Evolutionary conservation across 2,888 invertebrate species (phyloP).

Genomic region (Brachyptera putata): DNA sequence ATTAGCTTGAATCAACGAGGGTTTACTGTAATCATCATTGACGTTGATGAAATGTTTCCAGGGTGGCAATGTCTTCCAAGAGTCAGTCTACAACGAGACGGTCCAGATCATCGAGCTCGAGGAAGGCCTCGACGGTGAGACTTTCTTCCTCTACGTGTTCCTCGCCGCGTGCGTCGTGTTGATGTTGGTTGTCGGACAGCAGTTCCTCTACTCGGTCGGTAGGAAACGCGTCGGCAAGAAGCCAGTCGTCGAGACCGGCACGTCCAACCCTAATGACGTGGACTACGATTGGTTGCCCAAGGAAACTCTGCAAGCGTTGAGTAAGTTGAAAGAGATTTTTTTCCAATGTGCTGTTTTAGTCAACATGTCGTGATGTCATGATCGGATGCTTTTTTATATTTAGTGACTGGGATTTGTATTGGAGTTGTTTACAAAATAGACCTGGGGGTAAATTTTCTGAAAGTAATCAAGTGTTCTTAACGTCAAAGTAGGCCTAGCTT

Average conservation of each 20-base stretch:
- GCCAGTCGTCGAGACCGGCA: slow-evolving; percentile 80
- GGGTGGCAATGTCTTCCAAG: slow-evolving; percentile 65
- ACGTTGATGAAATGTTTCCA: slow-evolving; percentile 39
- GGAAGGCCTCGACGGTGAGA: slow-evolving; percentile 96
- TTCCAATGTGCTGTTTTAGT: too few relatives aligned
- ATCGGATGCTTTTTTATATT: too few relatives aligned
- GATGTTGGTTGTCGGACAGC: slow-evolving; percentile 82
- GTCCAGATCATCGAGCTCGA: slow-evolving; percentile 93
- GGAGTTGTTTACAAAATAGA: too few relatives aligned
- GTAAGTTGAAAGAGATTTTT: too few relatives aligned
- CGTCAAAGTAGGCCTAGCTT: too few relatives aligned
- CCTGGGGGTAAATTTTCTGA: too few relatives aligned
- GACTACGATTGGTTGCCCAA: slow-evolving; percentile 98
- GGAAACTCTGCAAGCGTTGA: slow-evolving; percentile 77
- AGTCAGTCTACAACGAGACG: slow-evolving; percentile 97
- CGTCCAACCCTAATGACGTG: slow-evolving; percentile 81
- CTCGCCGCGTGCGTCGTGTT: slow-evolving; percentile 86
- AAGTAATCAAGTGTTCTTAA: too few relatives aligned
- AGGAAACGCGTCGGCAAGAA: slow-evolving; percentile 59
- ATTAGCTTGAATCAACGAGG: too few relatives aligned
- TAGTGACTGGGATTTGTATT: too few relatives aligned
- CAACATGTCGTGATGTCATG: too few relatives aligned
- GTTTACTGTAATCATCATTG: too few relatives aligned
- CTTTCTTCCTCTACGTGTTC: slow-evolving; percentile 96
- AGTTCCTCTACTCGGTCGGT: slow-evolving; percentile 79